Percentiles rank a stretch among this genome's conserved stretches.
These are phyloP conservation scores for Ptycholaimellus sp. DNA, from an alignment of 2,888 invertebrate genomes.

Conservation along the genomic window DNA sequence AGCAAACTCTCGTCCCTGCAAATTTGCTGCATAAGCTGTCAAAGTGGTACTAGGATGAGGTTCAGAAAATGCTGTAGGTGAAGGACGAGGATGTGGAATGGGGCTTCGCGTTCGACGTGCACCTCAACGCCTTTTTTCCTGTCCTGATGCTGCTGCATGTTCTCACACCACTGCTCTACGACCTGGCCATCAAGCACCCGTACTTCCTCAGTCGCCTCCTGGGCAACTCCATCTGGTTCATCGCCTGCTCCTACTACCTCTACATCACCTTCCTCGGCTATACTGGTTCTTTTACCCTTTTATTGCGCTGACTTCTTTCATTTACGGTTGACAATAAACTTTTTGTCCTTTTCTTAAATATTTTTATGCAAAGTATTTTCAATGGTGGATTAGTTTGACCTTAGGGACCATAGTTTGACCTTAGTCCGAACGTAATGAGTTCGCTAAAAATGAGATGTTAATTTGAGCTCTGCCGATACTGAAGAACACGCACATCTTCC, in stretches of 20 bases:
- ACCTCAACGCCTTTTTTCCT: constrained; percentile 95
- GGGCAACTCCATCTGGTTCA: constrained; percentile 76
- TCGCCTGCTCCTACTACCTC: constrained; percentile 66
- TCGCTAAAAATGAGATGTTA: constrained; percentile 6
- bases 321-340: constrained; percentile 1
- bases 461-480: constrained; percentile 58
- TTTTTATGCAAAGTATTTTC: not conserved
- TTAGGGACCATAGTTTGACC: too few relatives aligned
- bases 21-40: too few relatives aligned
- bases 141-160: constrained; percentile 73
- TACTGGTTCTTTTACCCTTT: constrained; percentile 49
- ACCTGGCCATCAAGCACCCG: constrained; percentile 47
- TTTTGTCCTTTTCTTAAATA: not conserved
- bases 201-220: constrained; percentile 54
- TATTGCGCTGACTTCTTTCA: too few relatives aligned
- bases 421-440: not conserved
- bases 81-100: constrained; percentile 64
- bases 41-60: too few relatives aligned
- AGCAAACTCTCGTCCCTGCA: too few relatives aligned
- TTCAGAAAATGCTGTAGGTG: too few relatives aligned
- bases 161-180: constrained; percentile 61
- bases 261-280: constrained; percentile 94
- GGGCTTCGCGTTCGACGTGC: constrained; percentile 95
- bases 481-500: constrained; percentile 54
- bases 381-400: too few relatives aligned